Conservation (phyloP, 2,888 invertebrate species). For the Lapara coniferarum region DNA sequence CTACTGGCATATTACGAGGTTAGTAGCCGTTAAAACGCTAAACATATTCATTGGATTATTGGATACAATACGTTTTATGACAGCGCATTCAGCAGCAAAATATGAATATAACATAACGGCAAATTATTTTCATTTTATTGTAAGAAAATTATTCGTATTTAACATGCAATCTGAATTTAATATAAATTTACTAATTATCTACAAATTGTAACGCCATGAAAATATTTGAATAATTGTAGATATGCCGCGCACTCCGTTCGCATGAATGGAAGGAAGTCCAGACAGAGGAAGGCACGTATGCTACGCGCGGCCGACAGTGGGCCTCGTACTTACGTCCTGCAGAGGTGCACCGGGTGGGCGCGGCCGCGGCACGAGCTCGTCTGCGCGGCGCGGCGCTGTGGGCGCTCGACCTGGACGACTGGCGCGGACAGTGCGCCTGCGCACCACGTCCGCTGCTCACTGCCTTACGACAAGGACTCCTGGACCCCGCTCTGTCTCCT, state of each 20-base stretch:
- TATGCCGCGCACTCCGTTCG: constrained; percentile 84
- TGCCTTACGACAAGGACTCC: constrained; percentile 79
- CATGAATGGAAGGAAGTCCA: constrained; percentile 82
- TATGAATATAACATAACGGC: no score
- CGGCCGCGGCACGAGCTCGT: constrained; percentile 82
- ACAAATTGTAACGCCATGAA: no score
- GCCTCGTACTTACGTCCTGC: constrained; percentile 89
- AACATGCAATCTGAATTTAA: no score
- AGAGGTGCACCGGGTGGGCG: constrained; percentile 85
- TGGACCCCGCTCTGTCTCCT: constrained; percentile 61
- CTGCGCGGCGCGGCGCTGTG: constrained; percentile 90
- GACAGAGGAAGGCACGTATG: constrained; percentile 88
- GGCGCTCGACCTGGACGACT: constrained; percentile 91
- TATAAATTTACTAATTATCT: no score
- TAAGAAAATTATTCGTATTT: no score
- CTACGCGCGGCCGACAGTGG: constrained; percentile 89
- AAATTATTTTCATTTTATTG: no score
- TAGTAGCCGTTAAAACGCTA: constrained; percentile 30
- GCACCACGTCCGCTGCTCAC: constrained; percentile 87
- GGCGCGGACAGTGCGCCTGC: constrained; percentile 87
- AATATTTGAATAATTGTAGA: constrained; percentile 58
- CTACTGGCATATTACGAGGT: constrained; percentile 91
- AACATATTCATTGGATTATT: no score
- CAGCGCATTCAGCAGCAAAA: no score
- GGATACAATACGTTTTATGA: no score